Percentiles rank a stretch among this genome's conserved stretches.
phyloP scores from a whole-genome alignment of 2,888 invertebrate species.

The Cabera pusaria region DNA sequence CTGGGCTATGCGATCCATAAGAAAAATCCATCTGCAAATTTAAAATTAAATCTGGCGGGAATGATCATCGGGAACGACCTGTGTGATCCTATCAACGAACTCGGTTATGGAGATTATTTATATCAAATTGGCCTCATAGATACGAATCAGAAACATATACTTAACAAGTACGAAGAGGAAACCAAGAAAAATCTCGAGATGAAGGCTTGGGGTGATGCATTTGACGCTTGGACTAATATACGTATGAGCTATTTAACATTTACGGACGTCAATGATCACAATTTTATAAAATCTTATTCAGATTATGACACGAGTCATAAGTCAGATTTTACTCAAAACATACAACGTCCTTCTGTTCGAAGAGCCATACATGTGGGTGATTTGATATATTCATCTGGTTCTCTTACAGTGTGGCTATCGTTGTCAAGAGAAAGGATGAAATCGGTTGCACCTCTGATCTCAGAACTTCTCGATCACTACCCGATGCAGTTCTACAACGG shows the following conservation, averaged over 20 bases:
- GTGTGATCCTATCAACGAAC: conserved; percentile 89
- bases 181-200: conserved; percentile 83
- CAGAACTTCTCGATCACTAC: conserved; percentile 9
- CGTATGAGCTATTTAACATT: too few species aligned
- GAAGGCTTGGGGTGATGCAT: conserved; percentile 79
- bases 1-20: conserved; percentile 88
- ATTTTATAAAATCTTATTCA: too few species aligned
- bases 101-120: conserved; percentile 90
- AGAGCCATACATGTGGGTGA: conserved; percentile 15
- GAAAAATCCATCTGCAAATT: conserved; percentile 1
- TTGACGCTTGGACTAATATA: conserved; percentile 27
- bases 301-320: too few species aligned
- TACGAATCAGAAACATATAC: conserved; percentile 80
- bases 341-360: not conserved
- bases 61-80: conserved; percentile 91
- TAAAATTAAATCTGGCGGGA: conserved; percentile 71
- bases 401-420: not conserved
- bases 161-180: conserved; percentile 84
- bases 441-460: conserved; percentile 9
- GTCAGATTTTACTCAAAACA: too few species aligned
- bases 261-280: too few species aligned
- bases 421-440: conserved; percentile 6
- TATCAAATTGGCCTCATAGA: conserved; percentile 90
- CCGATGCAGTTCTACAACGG: conserved; percentile 7
- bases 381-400: conserved; percentile 27